Evolutionary conservation across 92 coral and sea anemone species (phyloP).

Genomic region (Porites lobata): DNA sequence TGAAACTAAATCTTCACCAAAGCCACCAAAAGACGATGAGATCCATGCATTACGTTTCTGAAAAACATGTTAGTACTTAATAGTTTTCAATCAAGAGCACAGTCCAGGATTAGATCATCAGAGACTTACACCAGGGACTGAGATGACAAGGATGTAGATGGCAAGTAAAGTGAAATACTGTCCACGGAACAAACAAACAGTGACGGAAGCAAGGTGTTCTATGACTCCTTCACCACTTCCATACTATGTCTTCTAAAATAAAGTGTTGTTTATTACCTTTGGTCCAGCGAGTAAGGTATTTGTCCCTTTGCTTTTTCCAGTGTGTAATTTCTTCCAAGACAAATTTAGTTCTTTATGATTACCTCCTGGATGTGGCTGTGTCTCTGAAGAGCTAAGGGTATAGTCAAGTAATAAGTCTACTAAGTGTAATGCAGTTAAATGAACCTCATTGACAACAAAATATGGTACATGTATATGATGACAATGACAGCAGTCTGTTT

Average conservation of each 20-base stretch:
- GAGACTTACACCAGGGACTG: no score
- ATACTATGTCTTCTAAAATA: neutral
- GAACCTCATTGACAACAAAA: no score
- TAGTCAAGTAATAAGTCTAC: no score
- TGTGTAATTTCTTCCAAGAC: conserved; percentile 29
- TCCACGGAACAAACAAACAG: no score
- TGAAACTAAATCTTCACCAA: conserved; percentile 35
- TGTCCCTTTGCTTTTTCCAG: conserved; percentile 3
- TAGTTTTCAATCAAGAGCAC: no score
- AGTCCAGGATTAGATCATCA: no score
- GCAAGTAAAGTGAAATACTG: no score
- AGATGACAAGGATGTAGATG: no score
- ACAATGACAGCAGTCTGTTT: no score
- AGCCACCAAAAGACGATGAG: conserved; percentile 90
- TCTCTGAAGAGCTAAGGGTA: conserved; percentile 1
- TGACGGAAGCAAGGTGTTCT: no score
- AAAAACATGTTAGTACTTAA: neutral
- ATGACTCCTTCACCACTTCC: no score
- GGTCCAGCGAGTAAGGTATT: neutral
- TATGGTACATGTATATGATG: no score
- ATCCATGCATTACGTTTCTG: conserved; percentile 84
- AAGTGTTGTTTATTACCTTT: neutral
- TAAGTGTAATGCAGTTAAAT: neutral
- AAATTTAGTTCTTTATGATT: conserved; percentile 4
- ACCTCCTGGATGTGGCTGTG: conserved; percentile 13